phyloP scores from a whole-genome alignment of 2,113 vertebrate species.

The Emydura subglobosa region DNA sequence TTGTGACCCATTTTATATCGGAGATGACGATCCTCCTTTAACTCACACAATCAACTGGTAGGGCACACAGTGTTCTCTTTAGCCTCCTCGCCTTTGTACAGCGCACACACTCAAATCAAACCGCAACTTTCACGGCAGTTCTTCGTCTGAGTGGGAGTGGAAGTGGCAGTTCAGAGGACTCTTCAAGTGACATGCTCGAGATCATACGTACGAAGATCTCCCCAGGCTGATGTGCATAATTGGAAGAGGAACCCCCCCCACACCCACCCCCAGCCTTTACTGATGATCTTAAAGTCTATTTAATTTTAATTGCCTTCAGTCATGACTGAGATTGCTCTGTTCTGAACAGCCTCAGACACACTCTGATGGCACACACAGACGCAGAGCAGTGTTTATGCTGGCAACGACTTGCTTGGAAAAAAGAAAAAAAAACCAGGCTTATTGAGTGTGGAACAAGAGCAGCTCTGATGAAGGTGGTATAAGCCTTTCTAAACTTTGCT shows the following conservation, averaged over 20 bases:
- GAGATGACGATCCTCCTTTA: accelerated
- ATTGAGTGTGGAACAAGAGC: conserved; percentile 27
- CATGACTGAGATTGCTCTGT: neutral
- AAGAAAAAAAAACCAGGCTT: neutral
- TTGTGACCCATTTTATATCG: accelerated
- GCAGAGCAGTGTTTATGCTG: neutral
- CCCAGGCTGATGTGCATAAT: accelerated
- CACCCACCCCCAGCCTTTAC: accelerated
- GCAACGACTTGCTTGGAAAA: neutral
- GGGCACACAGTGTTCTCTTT: neutral
- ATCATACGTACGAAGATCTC: accelerated
- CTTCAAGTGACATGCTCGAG: accelerated
- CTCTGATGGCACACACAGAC: neutral
- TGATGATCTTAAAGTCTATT: conserved; percentile 6
- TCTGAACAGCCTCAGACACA: neutral
- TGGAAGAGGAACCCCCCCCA: neutral
- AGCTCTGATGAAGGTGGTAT: conserved; percentile 20
- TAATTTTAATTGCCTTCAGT: neutral
- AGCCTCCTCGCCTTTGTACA: accelerated
- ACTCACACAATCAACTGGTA: accelerated
- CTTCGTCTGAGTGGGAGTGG: neutral
- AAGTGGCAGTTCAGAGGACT: neutral
- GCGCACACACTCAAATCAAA: neutral
- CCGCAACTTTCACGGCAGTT: accelerated
- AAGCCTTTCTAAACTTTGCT: conserved; percentile 23